These are phyloP conservation scores for Lacerta viridis DNA, from an alignment of 2,797 vertebrate species.

Conservation along the genomic window DNA sequence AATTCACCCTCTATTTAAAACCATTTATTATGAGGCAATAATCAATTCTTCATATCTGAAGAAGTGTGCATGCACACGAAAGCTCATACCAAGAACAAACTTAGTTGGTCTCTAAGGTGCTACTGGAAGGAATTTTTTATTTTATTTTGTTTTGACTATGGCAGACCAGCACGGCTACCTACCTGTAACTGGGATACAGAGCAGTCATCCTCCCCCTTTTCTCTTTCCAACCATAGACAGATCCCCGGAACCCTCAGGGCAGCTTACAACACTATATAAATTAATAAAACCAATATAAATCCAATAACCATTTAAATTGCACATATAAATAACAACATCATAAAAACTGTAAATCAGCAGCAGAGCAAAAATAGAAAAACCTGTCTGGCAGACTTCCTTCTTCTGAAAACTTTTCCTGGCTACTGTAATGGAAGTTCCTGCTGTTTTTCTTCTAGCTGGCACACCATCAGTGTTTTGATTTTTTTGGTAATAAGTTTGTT, in stretches of 20 bases:
- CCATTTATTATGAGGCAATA: no score
- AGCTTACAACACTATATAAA: not conserved
- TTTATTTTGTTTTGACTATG: no score
- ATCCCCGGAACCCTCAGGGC: not conserved
- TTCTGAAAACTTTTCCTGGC: not conserved
- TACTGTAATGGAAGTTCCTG: not conserved
- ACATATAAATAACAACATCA: constrained; percentile 10
- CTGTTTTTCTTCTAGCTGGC: not conserved
- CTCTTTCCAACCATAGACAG: not conserved
- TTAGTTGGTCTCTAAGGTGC: no score
- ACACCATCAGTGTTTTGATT: not conserved
- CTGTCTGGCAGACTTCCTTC: constrained; percentile 5
- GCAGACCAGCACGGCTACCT: no score
- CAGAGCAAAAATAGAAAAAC: constrained; percentile 3
- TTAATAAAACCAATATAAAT: constrained; percentile 24
- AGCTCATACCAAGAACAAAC: no score
- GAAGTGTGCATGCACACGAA: no score
- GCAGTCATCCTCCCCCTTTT: not conserved
- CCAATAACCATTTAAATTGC: constrained; percentile 11
- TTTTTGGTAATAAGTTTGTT: not conserved
- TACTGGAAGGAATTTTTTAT: no score
- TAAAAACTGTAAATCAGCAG: constrained; percentile 14
- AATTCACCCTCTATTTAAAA: no score
- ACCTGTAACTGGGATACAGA: not conserved
- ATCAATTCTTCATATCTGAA: no score